Base-by-base conservation (phyloP, 2,113 vertebrate species). In the Mus musculus region DNA sequence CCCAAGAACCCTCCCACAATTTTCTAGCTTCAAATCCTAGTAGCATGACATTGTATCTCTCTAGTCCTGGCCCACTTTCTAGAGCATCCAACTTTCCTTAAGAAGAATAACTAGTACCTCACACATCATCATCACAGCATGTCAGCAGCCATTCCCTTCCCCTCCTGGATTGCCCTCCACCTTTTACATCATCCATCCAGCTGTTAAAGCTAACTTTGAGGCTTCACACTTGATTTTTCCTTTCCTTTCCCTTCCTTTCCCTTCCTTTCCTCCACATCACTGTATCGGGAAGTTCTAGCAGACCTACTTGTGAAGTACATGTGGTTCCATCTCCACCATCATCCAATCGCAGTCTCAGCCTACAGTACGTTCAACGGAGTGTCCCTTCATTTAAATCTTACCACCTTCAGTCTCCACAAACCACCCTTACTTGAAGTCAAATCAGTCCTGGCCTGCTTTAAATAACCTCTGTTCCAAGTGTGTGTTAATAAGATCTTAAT, bases 391-490 rank as follows among this genome's bases (percentile, higher is more conserved):
- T 89, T 81, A 33, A 89, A 76, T 91, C 46, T 92, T 93, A 65
- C 10, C 28, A 39, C 46, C 24, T 39, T 52, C 56, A 54, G 54
- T 87, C 75, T 91, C 71, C 85, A 91, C 87, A 81, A 88, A 97
- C 52, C 52, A 91, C 84, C 30, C 4, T 20, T 7, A 89, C 28
- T 39, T 63, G 85, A 90, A 93, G 73, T 81, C 17, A 90, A 46
- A 88, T 84, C 42, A 76, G n/a, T 90, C 65, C 30, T 59, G 93
- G 49, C 20, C 49, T 42, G 63, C 42, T 95, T 95, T 76, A 95
- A 94, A 81, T 78, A 56, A 86, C 63, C 49, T 1, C 19, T 56
- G 33, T 61, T 96, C 89, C 28, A 19, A 78, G 36, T 65, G n/a
- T 5, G 73, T 20, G 76, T 90, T 73, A 86, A 72, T 89, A 78